Evolutionary conservation across 2,113 vertebrate species (phyloP), one percentile per base, ranked within the genome.

Genomic region (Toxotes jaculatrix): DNA sequence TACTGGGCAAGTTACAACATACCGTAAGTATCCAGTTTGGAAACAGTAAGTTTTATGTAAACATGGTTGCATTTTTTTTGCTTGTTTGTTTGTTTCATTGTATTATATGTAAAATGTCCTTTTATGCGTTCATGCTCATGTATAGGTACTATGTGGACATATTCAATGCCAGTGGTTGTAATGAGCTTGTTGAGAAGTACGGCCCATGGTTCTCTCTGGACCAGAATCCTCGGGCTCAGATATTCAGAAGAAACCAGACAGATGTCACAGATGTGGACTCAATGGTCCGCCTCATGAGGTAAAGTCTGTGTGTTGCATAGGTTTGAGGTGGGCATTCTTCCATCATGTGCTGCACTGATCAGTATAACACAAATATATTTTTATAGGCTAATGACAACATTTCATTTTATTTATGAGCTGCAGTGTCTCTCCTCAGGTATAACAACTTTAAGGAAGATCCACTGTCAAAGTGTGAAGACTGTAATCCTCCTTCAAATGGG

Each of bases 1-100:
- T 99, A 99, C 90, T 99, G 98, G 98, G 97, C 98, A 79, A 99
- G 98, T 94, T 99, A 96, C 93, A 99, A 99, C 62, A 94, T 99
- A 56, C 97, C 98, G 97, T 99, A 95, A 88, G 97, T 92, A 74
- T 60, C 21, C n/a, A 34, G 4, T 59, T 21, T 43, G 1, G 2
- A 64, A 49, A 69, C 11, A 34, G 53, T 17, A 32, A 23, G 5
- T 5, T 64, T 51, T 8, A 60, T 43, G 1, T 53, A 16, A 31
- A 62, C 38, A 17, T 23, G 5, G n/a, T 74, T 53, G 27, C 7
- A n/a, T 51, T 21, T 76, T 8, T n/a, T 61, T 4, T 32, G 5
- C n/a, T n/a, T 27, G 27, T 27, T 27, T 27, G 27, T 27, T 27
- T 27, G 27, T 27, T 27, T 27, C 1, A 34, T 47, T 67, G 34